Evolutionary conservation across 2,113 vertebrate species (phyloP).

Genomic region (Anser cygnoides): DNA sequence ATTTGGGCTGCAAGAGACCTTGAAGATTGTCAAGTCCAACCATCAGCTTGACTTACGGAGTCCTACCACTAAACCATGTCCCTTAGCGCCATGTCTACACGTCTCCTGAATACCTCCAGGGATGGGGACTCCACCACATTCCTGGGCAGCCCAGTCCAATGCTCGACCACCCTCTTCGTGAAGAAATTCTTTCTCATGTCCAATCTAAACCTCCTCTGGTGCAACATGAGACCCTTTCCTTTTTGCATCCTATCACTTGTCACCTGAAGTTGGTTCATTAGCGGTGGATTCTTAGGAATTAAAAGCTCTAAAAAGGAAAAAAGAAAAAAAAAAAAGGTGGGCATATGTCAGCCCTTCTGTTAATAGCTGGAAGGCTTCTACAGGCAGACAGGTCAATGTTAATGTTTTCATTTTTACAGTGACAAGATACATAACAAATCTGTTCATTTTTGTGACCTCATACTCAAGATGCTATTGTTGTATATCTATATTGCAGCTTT

Average conservation of each 20-base stretch:
- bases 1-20: neutral
- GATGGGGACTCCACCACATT: neutral
- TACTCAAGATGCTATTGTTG: neutral
- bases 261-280: neutral
- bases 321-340: neutral
- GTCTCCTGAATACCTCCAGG: neutral
- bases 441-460: neutral
- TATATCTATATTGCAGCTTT: slow-evolving; percentile 26
- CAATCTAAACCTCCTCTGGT: neutral
- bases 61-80: neutral
- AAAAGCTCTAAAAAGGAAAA: neutral
- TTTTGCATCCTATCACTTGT: neutral
- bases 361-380: neutral
- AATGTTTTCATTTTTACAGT: neutral
- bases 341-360: neutral
- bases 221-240: neutral
- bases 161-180: neutral
- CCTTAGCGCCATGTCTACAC: neutral
- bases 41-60: neutral
- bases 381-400: neutral
- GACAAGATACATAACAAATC: neutral
- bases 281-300: neutral
- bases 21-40: neutral
- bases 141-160: neutral
- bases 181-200: neutral